Evolutionary conservation across 2,888 invertebrate species (phyloP).

Genomic region (Selenia dentaria): DNA sequence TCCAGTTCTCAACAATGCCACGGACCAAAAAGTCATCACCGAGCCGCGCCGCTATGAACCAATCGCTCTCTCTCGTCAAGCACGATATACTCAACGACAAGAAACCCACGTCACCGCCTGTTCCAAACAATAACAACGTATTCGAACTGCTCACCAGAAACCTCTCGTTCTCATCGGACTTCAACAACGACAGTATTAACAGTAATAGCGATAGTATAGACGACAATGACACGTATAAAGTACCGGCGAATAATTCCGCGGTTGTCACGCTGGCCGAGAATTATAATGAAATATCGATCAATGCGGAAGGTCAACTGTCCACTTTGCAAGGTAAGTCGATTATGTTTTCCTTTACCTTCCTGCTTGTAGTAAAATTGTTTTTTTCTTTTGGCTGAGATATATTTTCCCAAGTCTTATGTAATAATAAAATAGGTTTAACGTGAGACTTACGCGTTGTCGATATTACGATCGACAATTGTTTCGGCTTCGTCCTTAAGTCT

Average conservation of each 20-base stretch:
- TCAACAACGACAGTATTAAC: conserved; percentile 79
- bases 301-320: conserved; percentile 74
- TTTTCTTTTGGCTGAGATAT: no score
- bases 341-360: conserved; percentile 1
- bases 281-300: conserved; percentile 78
- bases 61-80: conserved; percentile 72
- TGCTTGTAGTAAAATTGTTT: neutral
- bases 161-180: conserved; percentile 77
- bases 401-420: no score
- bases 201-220: conserved; percentile 61
- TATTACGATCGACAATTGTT: no score
- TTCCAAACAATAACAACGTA: conserved; percentile 61
- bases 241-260: conserved; percentile 70
- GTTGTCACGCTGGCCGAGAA: conserved; percentile 69
- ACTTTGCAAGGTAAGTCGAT: conserved; percentile 71
- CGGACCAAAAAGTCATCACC: conserved; percentile 81
- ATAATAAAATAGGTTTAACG: no score
- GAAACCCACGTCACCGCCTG: conserved; percentile 47
- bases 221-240: conserved; percentile 77
- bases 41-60: conserved; percentile 69
- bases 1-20: conserved; percentile 87
- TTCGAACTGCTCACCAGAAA: conserved; percentile 77
- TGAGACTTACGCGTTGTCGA: no score
- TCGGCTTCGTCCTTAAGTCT: no score
- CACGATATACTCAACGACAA: conserved; percentile 70